These are phyloP conservation scores for Heteromurus nitidus DNA, from an alignment of 2,888 invertebrate species.

Conservation along the genomic window DNA sequence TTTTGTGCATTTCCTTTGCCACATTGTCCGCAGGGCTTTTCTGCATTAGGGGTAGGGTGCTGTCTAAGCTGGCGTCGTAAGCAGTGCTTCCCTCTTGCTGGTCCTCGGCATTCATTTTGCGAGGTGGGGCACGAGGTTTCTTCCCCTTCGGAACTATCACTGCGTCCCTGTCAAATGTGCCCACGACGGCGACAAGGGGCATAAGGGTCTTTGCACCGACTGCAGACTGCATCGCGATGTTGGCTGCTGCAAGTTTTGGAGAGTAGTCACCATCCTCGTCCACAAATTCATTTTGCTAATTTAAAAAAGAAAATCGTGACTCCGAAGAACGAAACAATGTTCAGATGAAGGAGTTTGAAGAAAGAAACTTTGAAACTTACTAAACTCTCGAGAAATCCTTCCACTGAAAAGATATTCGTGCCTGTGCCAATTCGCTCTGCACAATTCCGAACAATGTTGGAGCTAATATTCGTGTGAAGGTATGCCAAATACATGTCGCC, in stretches of 20 bases:
- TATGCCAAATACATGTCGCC: conserved; percentile 33
- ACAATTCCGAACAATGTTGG: conserved; percentile 12
- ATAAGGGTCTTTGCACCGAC: not conserved
- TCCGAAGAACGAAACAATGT: not conserved
- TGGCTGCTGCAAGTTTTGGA: conserved; percentile 23
- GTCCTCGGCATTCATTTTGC: conserved; percentile 9
- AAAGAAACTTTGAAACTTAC: conserved; percentile 1
- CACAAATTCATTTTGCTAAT: conserved; percentile 41
- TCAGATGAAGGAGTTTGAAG: not conserved
- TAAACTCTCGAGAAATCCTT: conserved; percentile 12
- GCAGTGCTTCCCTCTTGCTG: not conserved
- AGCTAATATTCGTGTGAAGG: conserved; percentile 25
- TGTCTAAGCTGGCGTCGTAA: not conserved
- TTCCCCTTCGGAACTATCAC: conserved; percentile 31
- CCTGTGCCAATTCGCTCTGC: conserved; percentile 43
- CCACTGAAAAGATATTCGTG: conserved; percentile 23
- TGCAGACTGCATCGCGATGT: conserved; percentile 31
- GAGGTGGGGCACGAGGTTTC: conserved; percentile 11
- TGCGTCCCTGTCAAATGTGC: conserved; percentile 43
- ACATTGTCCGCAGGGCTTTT: conserved; percentile 19
- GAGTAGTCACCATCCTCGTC: conserved; percentile 19
- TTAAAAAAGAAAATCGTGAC: not conserved
- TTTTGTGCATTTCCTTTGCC: conserved; percentile 31
- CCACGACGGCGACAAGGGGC: conserved; percentile 41
- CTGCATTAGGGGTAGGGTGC: not conserved